Evolutionary conservation across 2,113 vertebrate species (phyloP), one percentile per base, ranked within the genome.

Genomic region (Zingel zingel): DNA sequence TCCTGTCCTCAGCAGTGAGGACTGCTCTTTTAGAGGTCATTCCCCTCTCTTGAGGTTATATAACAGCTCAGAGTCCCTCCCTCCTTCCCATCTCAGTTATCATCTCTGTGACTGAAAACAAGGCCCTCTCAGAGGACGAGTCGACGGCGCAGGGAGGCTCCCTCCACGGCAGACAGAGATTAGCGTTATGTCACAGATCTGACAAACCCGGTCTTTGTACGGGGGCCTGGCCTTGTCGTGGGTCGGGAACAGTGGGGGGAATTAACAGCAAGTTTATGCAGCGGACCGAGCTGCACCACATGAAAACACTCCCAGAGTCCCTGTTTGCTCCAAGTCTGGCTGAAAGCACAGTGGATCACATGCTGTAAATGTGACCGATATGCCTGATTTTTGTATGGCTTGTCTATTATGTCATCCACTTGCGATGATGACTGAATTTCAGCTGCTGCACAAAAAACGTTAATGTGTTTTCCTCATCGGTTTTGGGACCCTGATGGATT

Each of bases 131-230:
- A 86, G 87, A 88, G 74, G 81, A 84, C 75, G 48, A 33, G 61
- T 82, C 18, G 80, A 72, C 27, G 76, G 86, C 74, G 12, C 86
- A n/a, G 84, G 79, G 90, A 86, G 85, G 75, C 78, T 81, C 71
- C 78, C 82, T 69, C 7, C 9, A 23, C 53, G 0, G 43, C 6
- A n/a, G 62, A 79, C 75, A 74, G 50, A 79, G 77, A 80, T 87
- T 61, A 84, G 70, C 6, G 64, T 89, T 87, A 84, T 89, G 81
- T 90, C 87, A 89, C 77, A 73, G 77, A 81, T 74, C 74, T 67
- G 83, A 93, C 89, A 93, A 68, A 48, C 67, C n/a, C 1, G 9
- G 43, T 47, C 90, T 93, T 94, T 94, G 93, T 94, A 6, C 18
- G 7, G 0, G 0, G 59, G 53, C 2, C 58, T 19, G 12, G 51